Evolutionary conservation across 2,113 vertebrate genomes (phyloP), one percentile per base, ranked within the genome.

Genomic region (Phycodurus eques): DNA sequence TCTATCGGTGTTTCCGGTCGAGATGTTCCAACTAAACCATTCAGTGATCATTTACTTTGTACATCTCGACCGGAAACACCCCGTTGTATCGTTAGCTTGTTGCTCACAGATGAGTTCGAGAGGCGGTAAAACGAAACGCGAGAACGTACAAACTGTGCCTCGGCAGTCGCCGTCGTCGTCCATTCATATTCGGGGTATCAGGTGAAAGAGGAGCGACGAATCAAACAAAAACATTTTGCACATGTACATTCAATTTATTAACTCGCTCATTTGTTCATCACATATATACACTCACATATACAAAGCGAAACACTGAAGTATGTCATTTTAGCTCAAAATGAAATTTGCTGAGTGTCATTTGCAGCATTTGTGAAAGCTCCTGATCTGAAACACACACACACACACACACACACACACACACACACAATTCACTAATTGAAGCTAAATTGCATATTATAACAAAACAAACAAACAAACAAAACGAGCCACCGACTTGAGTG

Each of bases 311-410:
- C 57, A 33, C 13, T 60, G 27, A 33, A 60, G 17, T 35, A 35
- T 61, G 59, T 22, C 20, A 17, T 35, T 60, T 61, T 35, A 35
- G 14, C 56, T 90, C 79, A 92, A 51, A 92, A 13, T 8, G 83
- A 20, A 42, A 77, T 86, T 74, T 90, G 85, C 33, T 43, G 70
- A 8, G 1, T 39, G 35, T 59, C 0, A n/a, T 13, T 20, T 0
- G 56, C 14, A 43, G 9, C 0, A 47, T 60, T 5, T 19, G 12
- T n/a, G 7, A 10, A 57, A 15, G 53, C 35, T 20, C 5, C 17
- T 8, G 13, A 71, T 67, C 91, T 92, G 87, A 62, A 86, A 86
- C 54, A 72, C 19, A 81, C 1, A 63, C 17, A 35, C 43, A 47
- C n/a, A 31, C 57, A 35, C 17, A 31, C 57, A 35, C 17, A n/a